A percentile compares a stretch with the other conserved stretches of the same genome.
Conservation (phyloP, 2,888 invertebrate genomes). For the Nasonovia ribisnigri region DNA sequence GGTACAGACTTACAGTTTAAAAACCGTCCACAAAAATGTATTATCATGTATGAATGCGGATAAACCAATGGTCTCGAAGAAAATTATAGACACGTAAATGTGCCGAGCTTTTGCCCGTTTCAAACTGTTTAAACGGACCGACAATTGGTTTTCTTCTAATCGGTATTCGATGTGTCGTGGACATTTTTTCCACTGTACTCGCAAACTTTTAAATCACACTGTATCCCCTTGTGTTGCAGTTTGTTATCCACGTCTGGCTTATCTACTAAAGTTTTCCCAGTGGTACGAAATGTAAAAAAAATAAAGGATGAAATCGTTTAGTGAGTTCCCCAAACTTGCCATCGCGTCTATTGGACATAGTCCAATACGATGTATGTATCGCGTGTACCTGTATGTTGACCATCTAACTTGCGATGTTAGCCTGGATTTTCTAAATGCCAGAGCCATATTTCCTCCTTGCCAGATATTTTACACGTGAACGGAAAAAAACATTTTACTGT, state of each 20-base stretch:
- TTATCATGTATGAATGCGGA: background rate
- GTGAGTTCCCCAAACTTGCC: slow-evolving; percentile 52
- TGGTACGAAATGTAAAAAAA: slow-evolving; percentile 40
- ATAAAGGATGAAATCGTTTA: slow-evolving; percentile 59
- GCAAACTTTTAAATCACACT: slow-evolving; percentile 53
- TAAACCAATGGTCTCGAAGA: background rate
- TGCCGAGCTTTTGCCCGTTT: background rate
- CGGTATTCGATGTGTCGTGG: background rate
- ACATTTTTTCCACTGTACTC: slow-evolving; percentile 2
- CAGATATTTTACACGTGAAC: slow-evolving; percentile 17
- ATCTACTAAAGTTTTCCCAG: slow-evolving; percentile 57
- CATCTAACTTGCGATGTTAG: slow-evolving; percentile 43
- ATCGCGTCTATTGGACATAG: slow-evolving; percentile 52
- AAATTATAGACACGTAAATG: background rate
- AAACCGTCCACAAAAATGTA: background rate
- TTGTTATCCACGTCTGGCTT: slow-evolving; percentile 60
- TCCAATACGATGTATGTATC: slow-evolving; percentile 62
- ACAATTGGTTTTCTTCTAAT: slow-evolving; percentile 48
- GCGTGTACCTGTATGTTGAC: slow-evolving; percentile 59
- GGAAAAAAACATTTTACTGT: slow-evolving; percentile 21
- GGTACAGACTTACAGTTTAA: background rate
- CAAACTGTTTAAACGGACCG: background rate
- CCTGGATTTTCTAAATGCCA: slow-evolving; percentile 44
- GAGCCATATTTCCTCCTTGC: slow-evolving; percentile 33
- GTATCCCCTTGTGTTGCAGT: slow-evolving; percentile 34